These are phyloP conservation scores for Dexiosoma caninum DNA, from an alignment of 2,888 invertebrate species.

Conservation along the genomic window DNA sequence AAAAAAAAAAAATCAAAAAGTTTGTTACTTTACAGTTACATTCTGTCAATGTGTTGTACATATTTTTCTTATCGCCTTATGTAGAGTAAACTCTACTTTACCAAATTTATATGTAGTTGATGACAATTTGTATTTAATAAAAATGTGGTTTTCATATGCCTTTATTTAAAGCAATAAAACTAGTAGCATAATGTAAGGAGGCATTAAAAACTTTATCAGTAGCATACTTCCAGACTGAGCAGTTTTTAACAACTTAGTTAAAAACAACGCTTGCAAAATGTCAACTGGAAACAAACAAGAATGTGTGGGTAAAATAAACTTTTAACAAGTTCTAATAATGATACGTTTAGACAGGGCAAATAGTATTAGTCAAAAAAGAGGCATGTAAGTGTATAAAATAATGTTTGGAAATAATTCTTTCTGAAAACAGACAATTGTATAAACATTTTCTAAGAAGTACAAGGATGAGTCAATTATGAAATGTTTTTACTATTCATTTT, in stretches of 20 bases:
- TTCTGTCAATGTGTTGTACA: not conserved
- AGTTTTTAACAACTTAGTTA: not conserved
- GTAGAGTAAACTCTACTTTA: not conserved
- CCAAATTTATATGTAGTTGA: not conserved
- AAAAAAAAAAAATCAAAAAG: no score
- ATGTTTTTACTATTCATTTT: no score
- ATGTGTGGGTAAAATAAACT: constrained; percentile 16
- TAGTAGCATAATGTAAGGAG: constrained; percentile 21
- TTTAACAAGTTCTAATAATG: constrained; percentile 3
- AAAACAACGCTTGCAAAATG: not conserved
- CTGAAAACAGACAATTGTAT: no score
- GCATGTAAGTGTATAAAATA: no score
- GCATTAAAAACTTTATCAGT: constrained; percentile 16
- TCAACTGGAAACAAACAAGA: not conserved
- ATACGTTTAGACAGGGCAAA: not conserved
- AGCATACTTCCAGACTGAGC: no score
- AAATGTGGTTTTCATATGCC: not conserved
- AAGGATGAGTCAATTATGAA: no score
- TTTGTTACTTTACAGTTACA: not conserved
- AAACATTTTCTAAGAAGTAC: no score
- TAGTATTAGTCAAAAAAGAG: no score
- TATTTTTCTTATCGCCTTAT: not conserved
- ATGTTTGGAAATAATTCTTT: no score
- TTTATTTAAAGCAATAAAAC: not conserved
- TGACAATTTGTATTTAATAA: not conserved